phyloP scores from a whole-genome alignment of 2,888 invertebrate genomes.

The Perizoma affinitatum region DNA sequence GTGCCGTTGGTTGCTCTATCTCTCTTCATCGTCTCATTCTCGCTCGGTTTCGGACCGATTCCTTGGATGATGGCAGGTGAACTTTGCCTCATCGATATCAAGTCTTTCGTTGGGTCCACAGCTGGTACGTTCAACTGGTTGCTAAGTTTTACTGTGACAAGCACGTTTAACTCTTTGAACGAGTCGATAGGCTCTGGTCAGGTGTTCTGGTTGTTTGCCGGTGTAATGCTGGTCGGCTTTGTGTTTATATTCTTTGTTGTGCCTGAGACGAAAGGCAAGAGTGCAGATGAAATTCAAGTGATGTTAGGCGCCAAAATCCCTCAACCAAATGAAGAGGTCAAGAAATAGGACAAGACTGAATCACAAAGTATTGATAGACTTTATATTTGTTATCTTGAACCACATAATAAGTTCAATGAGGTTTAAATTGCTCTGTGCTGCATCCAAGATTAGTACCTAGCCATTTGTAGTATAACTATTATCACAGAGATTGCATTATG shows the following conservation, averaged over 20 bases:
- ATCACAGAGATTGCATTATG: too few species aligned
- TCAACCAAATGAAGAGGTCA: constrained; percentile 51
- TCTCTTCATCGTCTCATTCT: constrained; percentile 91
- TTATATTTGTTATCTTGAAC: constrained; percentile 32
- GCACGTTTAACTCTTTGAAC: constrained; percentile 86
- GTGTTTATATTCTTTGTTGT: constrained; percentile 87
- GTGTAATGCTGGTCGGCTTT: constrained; percentile 86
- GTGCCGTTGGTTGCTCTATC: constrained; percentile 90
- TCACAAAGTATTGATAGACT: constrained; percentile 54
- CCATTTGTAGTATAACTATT: too few species aligned
- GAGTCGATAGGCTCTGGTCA: constrained; percentile 82
- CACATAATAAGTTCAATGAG: constrained; percentile 1
- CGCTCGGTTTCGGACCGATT: constrained; percentile 93
- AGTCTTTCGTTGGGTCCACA: constrained; percentile 89
- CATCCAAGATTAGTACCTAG: too few species aligned
- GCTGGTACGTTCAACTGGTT: constrained; percentile 93
- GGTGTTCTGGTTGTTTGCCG: constrained; percentile 91
- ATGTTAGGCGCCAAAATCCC: constrained; percentile 70
- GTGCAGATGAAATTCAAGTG: constrained; percentile 86
- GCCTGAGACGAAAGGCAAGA: constrained; percentile 88
- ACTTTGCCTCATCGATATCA: constrained; percentile 91
- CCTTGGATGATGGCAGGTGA: constrained; percentile 94
- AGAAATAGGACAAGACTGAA: constrained; percentile 70
- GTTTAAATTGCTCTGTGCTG: background rate
- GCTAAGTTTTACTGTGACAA: constrained; percentile 91